Percentiles rank a stretch among this genome's conserved stretches.
Evolutionary conservation across 2,113 vertebrate genomes (phyloP).

Genomic region (Phyllostomus hastatus): DNA sequence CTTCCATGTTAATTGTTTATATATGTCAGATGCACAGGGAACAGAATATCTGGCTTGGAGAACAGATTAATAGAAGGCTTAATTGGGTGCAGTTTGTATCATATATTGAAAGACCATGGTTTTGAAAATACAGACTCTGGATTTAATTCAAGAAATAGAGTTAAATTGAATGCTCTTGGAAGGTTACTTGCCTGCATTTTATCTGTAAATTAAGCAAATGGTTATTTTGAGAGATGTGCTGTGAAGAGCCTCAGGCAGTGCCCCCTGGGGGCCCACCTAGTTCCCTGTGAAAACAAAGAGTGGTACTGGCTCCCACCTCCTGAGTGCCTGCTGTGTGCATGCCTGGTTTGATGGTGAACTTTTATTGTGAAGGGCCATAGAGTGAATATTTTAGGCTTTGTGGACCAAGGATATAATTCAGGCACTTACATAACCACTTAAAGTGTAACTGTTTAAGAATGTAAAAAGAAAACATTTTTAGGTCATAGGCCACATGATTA

Average conservation of each 20-base stretch:
- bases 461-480: not conserved
- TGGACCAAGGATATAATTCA: not conserved
- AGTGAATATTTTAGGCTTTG: not conserved
- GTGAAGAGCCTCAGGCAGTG: not conserved
- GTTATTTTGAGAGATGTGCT: not conserved
- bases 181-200: not conserved
- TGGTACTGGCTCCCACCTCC: not conserved
- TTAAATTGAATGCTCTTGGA: not conserved
- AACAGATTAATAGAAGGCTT: not conserved
- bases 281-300: not conserved
- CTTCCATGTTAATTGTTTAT: not conserved
- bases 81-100: not conserved
- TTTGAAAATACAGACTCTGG: not conserved
- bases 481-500: not conserved
- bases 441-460: not conserved
- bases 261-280: not conserved
- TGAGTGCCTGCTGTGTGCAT: rapidly evolving
- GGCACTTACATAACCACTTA: not conserved
- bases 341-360: not conserved
- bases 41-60: not conserved
- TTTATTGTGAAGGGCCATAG: not conserved
- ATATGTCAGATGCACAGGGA: not conserved
- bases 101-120: not conserved
- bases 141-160: slow-evolving; percentile 16
- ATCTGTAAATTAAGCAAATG: not conserved